Evolutionary conservation across 2,888 invertebrate species (phyloP).

Genomic region (Agonopterix heracliana): DNA sequence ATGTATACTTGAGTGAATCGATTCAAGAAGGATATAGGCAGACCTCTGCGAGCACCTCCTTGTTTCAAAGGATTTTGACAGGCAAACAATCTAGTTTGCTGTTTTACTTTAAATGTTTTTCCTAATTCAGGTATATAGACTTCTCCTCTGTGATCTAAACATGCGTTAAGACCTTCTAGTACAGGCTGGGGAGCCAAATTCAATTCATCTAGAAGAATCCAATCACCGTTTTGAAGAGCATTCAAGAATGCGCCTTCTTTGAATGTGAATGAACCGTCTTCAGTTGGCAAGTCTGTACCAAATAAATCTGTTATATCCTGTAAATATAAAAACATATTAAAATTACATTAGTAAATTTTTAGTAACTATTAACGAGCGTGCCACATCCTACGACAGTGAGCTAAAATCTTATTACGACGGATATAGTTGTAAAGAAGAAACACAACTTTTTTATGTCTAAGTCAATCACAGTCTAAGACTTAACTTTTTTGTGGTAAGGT

Average conservation of each 20-base stretch:
- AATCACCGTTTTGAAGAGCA: conserved; percentile 93
- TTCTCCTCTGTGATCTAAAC: conserved; percentile 97
- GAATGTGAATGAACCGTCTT: conserved; percentile 96
- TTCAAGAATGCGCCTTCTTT: conserved; percentile 96
- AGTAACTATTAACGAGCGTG: no score
- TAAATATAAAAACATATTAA: conserved; percentile 19
- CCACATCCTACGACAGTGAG: no score
- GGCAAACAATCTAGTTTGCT: conserved; percentile 92
- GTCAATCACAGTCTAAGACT: no score
- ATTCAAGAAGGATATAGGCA: conserved; percentile 98
- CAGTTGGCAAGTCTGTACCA: conserved; percentile 97
- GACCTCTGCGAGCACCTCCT: conserved; percentile 96
- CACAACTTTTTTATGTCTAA: no score
- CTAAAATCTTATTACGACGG: no score
- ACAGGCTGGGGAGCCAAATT: conserved; percentile 99
- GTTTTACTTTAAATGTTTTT: conserved; percentile 85
- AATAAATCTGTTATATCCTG: conserved; percentile 97
- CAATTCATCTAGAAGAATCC: conserved; percentile 98
- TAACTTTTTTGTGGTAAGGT: no score
- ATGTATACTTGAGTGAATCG: conserved; percentile 94
- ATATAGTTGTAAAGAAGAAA: no score
- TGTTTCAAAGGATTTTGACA: conserved; percentile 98
- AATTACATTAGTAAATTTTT: neutral
- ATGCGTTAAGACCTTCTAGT: conserved; percentile 98
- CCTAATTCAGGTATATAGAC: conserved; percentile 97